These are phyloP conservation scores for Eolophus roseicapilla DNA, from an alignment of 2,113 vertebrate genomes.

Conservation along the genomic window DNA sequence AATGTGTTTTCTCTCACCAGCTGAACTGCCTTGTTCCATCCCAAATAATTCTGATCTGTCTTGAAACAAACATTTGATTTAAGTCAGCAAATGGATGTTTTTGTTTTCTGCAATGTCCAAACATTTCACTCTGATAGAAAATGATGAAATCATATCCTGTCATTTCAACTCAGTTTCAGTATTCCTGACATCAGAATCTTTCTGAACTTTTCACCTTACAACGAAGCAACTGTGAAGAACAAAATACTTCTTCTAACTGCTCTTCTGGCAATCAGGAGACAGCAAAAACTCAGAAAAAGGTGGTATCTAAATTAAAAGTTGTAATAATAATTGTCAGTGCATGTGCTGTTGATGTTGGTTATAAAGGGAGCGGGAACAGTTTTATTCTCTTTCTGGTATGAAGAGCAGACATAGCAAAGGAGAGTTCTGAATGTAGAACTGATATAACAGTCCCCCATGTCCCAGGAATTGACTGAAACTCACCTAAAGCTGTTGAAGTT, in stretches of 20 bases:
- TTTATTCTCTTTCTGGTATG: neutral
- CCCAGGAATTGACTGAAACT: neutral
- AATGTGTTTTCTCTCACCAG: neutral
- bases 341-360: neutral
- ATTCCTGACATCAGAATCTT: neutral
- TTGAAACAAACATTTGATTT: neutral
- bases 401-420: neutral
- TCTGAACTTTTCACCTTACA: conserved; percentile 17
- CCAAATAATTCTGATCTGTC: neutral
- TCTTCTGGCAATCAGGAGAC: neutral
- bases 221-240: neutral
- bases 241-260: neutral
- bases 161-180: conserved; percentile 8
- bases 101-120: conserved; percentile 14
- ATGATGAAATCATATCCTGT: conserved; percentile 6
- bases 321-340: neutral
- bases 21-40: neutral
- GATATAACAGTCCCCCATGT: neutral
- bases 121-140: conserved; percentile 24
- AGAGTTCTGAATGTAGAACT: neutral
- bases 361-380: neutral
- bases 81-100: conserved; percentile 25
- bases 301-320: neutral
- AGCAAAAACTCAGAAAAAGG: neutral
- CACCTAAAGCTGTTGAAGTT: neutral